Base-by-base conservation (phyloP, 2,888 invertebrate genomes). In the Oegoconia quadripuncta region DNA sequence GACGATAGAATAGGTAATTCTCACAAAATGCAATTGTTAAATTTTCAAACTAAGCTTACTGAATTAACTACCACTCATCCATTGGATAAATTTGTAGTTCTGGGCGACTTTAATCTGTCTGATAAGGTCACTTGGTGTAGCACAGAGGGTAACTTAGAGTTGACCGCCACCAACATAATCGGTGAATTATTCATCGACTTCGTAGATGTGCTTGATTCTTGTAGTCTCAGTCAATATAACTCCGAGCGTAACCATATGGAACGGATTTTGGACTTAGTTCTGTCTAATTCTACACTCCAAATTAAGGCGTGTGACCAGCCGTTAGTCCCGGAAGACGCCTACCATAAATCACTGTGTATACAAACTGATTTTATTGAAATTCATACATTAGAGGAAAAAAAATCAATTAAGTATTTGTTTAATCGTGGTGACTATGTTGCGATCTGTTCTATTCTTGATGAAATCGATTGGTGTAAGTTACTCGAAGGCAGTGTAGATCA, bases 191-290 rank as follows among this genome's bases (percentile, higher is more conserved):
- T n/a, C n/a, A n/a, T n/a, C n/a, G n/a, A n/a, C n/a, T n/a, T n/a
- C n/a, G n/a, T n/a, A n/a, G n/a, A n/a, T n/a, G n/a, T n/a, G n/a
- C n/a, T n/a, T 18, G 20, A 32, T 11, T 12, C 25, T 3, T 34
- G 34, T 16, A 23, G 7, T 11, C 13, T 41, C 2, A 18, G 9
- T 4, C 37, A 37, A 12, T 41, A 26, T 26, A 41, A 41, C 15
- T 15, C 7, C 14, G 17, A 34, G 13, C n/a, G n/a, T n/a, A n/a
- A n/a, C 23, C n/a, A n/a, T n/a, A n/a, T n/a, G n/a, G n/a, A n/a
- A n/a, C n/a, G 37, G n/a, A 15, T 46, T 6, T 11, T 48, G 9
- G 48, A 45, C 13, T 33, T 39, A 1, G 41, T 45, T 2, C 20
- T 48, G 4, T 39, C 34, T 11, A 45, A 39, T 14, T 23, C 26